These are phyloP conservation scores for Potorous gilbertii DNA, from an alignment of 2,797 vertebrate genomes.

Conservation along the genomic window DNA sequence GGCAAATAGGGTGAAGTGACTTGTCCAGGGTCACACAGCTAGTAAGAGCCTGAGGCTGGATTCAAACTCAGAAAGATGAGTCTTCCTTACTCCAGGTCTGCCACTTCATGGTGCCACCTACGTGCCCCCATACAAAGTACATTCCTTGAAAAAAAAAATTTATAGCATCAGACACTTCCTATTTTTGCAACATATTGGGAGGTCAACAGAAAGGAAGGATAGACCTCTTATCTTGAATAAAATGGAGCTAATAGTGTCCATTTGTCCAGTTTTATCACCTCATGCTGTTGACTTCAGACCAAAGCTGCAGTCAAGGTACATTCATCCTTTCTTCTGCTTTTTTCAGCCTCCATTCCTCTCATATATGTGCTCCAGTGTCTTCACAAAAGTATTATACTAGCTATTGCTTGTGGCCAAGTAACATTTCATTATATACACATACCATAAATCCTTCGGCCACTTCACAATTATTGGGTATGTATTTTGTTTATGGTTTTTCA, in stretches of 20 bases:
- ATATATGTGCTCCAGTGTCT: neutral
- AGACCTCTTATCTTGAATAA: neutral
- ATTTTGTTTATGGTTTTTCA: neutral
- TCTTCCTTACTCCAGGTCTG: neutral
- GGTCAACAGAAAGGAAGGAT: neutral
- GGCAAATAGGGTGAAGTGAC: neutral
- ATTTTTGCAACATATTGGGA: neutral
- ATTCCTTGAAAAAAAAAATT: neutral
- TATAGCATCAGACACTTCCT: neutral
- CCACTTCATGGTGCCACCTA: neutral
- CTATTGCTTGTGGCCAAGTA: neutral
- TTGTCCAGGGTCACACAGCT: neutral
- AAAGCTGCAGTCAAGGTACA: neutral
- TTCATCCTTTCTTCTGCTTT: neutral
- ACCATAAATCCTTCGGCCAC: neutral
- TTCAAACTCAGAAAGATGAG: neutral
- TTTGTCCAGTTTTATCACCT: neutral
- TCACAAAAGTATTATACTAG: neutral
- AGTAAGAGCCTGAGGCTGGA: neutral
- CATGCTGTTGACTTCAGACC: neutral
- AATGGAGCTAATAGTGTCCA: neutral
- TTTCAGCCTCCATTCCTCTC: neutral
- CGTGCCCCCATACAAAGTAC: neutral
- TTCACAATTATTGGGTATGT: neutral
- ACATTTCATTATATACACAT: neutral